Evolutionary conservation across 2,797 vertebrate genomes (phyloP), one percentile per base, ranked within the genome.

Genomic region (Dermochelys coriacea): DNA sequence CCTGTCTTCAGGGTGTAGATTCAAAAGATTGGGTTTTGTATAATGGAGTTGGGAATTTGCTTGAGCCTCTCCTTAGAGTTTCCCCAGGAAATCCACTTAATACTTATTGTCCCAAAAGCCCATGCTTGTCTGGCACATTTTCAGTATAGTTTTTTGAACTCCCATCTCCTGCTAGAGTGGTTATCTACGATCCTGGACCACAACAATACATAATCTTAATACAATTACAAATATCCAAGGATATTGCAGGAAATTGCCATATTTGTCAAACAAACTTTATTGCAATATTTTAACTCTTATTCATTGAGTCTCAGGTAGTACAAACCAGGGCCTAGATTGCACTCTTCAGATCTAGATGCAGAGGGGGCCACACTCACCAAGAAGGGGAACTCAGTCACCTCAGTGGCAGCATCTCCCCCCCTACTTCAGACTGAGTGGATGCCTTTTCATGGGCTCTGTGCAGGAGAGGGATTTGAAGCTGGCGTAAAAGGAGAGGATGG

Each of bases 321-420:
- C 23, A 41, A 75, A 27, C 12, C 25, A 51, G 3, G 41, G 31
- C 54, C 41, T 77, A 47, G 34, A 34, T 51, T 64, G 2, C 7
- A 37, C 18, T 75, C 37, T 37, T 21, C 0, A 0, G 15, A 78
- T 52, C 37, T 91, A 31, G 21, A 6, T 23, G 4, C 8, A 12
- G 27, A 84, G 21, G 31, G 11, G 83, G 52, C 6, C 52, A 14
- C 2, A 0, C 4, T 78, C 14, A 41, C 27, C 8, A 4, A 2
- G 4, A 1, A 57, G 25, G 25, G 5, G 85, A 89, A 50, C 11
- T 15, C 9, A 78, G 12, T 77, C 68, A 55, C 21, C 3, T 82
- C 77, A 78, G 16, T 68, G 79, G 59, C 84, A 61, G 12, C 6
- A 6, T 21, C 23, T 87, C 83, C 79, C 41, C 5, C 47, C 1